Evolutionary conservation across 1,140 invertebrate species (phyloP).

Genomic region (Ptiloglossa arizonensis): DNA sequence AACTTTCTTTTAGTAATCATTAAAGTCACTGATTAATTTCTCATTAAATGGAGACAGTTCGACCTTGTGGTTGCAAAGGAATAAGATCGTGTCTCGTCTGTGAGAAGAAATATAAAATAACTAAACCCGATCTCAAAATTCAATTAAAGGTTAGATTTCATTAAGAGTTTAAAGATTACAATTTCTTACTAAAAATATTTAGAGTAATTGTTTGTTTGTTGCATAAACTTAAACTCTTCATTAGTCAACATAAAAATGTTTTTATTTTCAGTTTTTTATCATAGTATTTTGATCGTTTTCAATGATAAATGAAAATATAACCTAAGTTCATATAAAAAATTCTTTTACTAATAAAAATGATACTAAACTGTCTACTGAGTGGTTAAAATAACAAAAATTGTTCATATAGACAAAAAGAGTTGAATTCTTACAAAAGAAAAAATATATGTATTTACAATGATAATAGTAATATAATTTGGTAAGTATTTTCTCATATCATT

Average conservation of each 20-base stretch:
- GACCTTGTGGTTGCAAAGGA: conserved; percentile 95
- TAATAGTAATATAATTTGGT: too few relatives aligned
- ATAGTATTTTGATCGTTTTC: not conserved
- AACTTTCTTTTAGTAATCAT: too few relatives aligned
- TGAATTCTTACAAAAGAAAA: too few relatives aligned
- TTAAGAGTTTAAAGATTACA: conserved; percentile 12
- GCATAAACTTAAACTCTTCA: conserved; percentile 60
- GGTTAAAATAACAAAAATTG: too few relatives aligned
- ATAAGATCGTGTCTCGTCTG: conserved; percentile 93
- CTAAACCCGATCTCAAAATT: conserved; percentile 77
- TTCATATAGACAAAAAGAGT: too few relatives aligned
- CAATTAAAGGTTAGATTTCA: conserved; percentile 70
- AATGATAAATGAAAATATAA: not conserved
- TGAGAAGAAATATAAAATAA: conserved; percentile 87
- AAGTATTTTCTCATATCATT: too few relatives aligned
- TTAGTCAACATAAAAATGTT: not conserved
- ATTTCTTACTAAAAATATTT: conserved; percentile 1
- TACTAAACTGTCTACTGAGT: too few relatives aligned
- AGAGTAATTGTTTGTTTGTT: not conserved
- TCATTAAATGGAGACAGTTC: conserved; percentile 85
- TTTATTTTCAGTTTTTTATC: not conserved
- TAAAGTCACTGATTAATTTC: not conserved
- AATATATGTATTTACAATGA: too few relatives aligned
- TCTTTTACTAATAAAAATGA: too few relatives aligned
- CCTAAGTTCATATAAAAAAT: too few relatives aligned